A percentile compares a stretch with the other conserved stretches of the same genome.
Conservation (phyloP, 2,888 invertebrate genomes). For the Bunonema sp. region DNA sequence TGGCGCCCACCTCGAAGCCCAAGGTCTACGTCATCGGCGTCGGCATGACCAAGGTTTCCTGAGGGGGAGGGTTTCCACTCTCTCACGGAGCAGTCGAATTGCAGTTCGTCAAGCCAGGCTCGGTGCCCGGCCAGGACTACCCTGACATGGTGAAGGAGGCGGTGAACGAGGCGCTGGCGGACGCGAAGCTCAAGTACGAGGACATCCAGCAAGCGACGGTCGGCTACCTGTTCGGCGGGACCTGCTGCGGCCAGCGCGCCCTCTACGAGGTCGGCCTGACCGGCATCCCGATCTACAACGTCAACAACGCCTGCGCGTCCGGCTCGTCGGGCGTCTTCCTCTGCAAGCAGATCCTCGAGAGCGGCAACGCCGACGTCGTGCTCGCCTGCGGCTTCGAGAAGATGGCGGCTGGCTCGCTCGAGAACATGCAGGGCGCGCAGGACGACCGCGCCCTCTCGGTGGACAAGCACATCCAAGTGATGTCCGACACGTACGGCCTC, state of each 20-base stretch:
- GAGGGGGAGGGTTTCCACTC: background rate
- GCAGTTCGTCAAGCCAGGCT: slow-evolving; percentile 73
- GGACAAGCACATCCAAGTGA: slow-evolving; percentile 53
- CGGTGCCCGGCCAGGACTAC: slow-evolving; percentile 67
- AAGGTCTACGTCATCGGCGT: slow-evolving; percentile 41
- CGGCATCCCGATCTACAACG: slow-evolving; percentile 89
- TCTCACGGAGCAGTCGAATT: slow-evolving; percentile 1
- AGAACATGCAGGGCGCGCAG: slow-evolving; percentile 44
- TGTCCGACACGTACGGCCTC: slow-evolving; percentile 69
- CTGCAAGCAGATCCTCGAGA: slow-evolving; percentile 78
- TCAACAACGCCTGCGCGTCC: slow-evolving; percentile 94
- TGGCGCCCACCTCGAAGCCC: slow-evolving; percentile 17
- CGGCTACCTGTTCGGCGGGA: slow-evolving; percentile 38
- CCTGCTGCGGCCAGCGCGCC: slow-evolving; percentile 72
- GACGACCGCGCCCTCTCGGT: slow-evolving; percentile 68
- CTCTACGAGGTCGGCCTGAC: slow-evolving; percentile 84
- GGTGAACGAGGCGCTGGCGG: slow-evolving; percentile 60
- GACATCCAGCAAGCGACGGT: slow-evolving; percentile 72
- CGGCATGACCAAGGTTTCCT: slow-evolving; percentile 34
- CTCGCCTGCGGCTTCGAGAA: slow-evolving; percentile 92
- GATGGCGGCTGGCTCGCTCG: slow-evolving; percentile 74
- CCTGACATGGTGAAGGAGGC: slow-evolving; percentile 88
- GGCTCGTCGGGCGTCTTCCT: slow-evolving; percentile 79
- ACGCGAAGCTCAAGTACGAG: slow-evolving; percentile 40
- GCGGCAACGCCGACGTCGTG: slow-evolving; percentile 67